Evolutionary conservation across 2,113 vertebrate species (phyloP).

Genomic region (Myxocyprinus asiaticus): DNA sequence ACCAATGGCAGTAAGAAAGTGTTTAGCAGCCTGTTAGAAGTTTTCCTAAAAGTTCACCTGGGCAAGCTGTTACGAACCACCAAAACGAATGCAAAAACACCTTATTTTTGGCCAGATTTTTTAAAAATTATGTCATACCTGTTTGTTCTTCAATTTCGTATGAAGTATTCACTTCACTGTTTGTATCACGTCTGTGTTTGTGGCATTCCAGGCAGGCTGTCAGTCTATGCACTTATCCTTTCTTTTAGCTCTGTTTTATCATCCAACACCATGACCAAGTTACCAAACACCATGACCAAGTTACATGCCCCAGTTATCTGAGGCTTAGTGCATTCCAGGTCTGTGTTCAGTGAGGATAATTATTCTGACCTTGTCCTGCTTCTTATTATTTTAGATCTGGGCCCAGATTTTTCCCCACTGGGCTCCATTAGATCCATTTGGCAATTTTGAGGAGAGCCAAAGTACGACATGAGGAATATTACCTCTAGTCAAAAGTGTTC

Average conservation of each 20-base stretch:
- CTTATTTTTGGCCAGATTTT: too few species aligned
- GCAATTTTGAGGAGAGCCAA: conserved; percentile 7
- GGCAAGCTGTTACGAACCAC: too few species aligned
- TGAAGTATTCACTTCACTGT: not conserved
- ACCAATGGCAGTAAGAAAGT: too few species aligned
- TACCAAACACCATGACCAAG: not conserved
- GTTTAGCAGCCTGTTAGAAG: too few species aligned
- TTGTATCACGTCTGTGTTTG: not conserved
- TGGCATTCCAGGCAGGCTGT: too few species aligned
- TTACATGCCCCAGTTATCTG: conserved; percentile 11
- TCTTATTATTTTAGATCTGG: conserved; percentile 20
- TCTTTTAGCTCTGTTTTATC: not conserved
- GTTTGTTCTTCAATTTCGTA: too few species aligned
- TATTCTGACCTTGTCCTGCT: conserved; percentile 35
- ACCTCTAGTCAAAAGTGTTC: conserved; percentile 1
- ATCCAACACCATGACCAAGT: too few species aligned
- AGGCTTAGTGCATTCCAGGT: not conserved
- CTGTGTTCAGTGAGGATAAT: not conserved
- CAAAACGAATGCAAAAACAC: too few species aligned
- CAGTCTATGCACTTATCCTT: not conserved
- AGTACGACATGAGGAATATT: conserved; percentile 25
- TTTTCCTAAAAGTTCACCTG: too few species aligned
- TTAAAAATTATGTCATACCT: too few species aligned
- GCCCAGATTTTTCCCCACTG: conserved; percentile 12
- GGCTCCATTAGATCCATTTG: not conserved